These are phyloP conservation scores for Nyctalus aviator DNA, from an alignment of 2,797 vertebrate species.

Conservation along the genomic window DNA sequence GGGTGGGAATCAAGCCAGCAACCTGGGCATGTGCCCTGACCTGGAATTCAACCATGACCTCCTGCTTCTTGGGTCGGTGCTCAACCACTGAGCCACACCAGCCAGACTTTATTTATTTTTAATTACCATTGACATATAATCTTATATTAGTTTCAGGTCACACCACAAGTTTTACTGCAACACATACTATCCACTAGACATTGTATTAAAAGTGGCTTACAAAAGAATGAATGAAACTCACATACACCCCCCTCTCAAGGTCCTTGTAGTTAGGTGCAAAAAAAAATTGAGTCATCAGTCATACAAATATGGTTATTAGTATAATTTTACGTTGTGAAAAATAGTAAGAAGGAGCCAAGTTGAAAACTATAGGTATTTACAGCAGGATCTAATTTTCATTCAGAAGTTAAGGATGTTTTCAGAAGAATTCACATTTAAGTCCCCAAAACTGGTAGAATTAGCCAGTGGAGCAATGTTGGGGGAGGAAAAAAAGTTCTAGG, in stretches of 20 bases:
- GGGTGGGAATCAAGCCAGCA: too few relatives aligned
- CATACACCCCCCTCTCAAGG: neutral
- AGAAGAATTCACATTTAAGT: conserved; percentile 11
- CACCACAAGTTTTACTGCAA: neutral
- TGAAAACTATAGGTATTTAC: neutral
- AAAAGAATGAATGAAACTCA: neutral
- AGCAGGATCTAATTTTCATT: conserved; percentile 19
- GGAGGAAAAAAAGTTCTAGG: neutral
- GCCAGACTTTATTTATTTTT: neutral
- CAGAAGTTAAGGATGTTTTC: neutral
- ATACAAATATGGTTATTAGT: neutral
- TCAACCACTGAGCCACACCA: too few relatives aligned
- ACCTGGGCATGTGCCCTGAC: too few relatives aligned
- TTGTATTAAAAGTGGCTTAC: neutral
- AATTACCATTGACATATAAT: neutral
- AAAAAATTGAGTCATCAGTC: neutral
- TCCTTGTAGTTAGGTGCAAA: neutral
- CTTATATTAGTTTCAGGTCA: neutral
- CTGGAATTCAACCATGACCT: too few relatives aligned
- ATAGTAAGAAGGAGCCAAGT: conserved; percentile 13
- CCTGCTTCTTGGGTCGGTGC: too few relatives aligned
- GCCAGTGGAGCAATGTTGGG: neutral
- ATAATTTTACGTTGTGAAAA: neutral
- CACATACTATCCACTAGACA: neutral
- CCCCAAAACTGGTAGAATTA: neutral